Percentiles rank a stretch among this genome's conserved stretches.
Conservation (phyloP, 2,113 vertebrate species). For the Microcebus jonahi region DNA sequence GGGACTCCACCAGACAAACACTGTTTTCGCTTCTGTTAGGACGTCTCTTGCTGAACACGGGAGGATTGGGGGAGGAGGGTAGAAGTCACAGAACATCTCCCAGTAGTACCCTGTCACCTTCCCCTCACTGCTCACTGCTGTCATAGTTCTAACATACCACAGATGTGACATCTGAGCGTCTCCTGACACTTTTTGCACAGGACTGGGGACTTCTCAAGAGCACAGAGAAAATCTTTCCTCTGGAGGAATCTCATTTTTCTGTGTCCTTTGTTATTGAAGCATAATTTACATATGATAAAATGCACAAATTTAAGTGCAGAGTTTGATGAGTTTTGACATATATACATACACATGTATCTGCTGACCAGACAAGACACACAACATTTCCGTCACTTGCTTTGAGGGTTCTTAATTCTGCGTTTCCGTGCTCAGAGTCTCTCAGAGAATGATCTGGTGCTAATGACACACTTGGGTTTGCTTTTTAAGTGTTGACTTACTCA, state of each 20-base stretch:
- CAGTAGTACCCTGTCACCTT: fast-evolving
- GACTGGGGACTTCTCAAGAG: not conserved
- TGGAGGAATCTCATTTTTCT: not conserved
- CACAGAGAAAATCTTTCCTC: fast-evolving
- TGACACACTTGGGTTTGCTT: not conserved
- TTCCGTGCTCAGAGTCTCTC: fast-evolving
- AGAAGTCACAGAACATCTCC: not conserved
- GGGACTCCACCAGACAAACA: not conserved
- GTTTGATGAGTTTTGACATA: not conserved
- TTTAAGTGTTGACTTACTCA: not conserved
- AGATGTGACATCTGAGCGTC: fast-evolving
- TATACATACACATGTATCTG: too few species aligned
- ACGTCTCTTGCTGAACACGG: not conserved
- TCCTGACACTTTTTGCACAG: not conserved
- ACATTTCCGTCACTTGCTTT: not conserved
- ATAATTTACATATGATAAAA: not conserved
- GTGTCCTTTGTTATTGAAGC: not conserved
- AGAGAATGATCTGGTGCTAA: not conserved
- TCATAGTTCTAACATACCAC: not conserved
- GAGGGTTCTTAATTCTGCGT: not conserved
- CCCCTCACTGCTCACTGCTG: fast-evolving
- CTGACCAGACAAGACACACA: not conserved
- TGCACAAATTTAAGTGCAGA: not conserved
- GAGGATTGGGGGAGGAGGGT: not conserved
- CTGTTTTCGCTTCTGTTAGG: not conserved